A percentile compares a stretch with the other conserved stretches of the same genome.
These are phyloP conservation scores for Lampris incognitus DNA, from an alignment of 2,113 vertebrate species.

Conservation along the genomic window DNA sequence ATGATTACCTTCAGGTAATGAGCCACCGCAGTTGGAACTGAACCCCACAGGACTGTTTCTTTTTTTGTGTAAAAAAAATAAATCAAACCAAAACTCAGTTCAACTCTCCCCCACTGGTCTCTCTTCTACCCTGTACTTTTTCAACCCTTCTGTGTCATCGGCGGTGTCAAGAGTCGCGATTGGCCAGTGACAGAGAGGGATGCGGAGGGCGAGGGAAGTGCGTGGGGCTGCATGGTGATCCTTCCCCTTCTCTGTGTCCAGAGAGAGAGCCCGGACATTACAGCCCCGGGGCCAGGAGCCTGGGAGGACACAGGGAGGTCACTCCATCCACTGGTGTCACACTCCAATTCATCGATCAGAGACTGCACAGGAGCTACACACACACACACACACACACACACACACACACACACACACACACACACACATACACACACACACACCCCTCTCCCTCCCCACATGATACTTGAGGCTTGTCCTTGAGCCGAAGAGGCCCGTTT, in stretches of 20 bases:
- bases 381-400: slow-evolving; percentile 26
- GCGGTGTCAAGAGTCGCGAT: no score
- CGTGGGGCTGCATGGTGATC: slow-evolving; percentile 4
- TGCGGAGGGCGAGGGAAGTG: background rate
- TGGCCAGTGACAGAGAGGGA: background rate
- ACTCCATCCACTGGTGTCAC: slow-evolving; percentile 73
- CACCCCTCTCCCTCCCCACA: no score
- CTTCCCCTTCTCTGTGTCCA: slow-evolving; percentile 41
- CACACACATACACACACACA: slow-evolving; percentile 42
- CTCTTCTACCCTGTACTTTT: no score
- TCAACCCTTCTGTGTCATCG: no score
- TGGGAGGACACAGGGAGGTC: slow-evolving; percentile 73
- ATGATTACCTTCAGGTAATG: no score
- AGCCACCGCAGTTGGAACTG: no score
- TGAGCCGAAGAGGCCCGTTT: no score
- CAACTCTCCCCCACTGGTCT: no score
- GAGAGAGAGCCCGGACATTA: slow-evolving; percentile 67
- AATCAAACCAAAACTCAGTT: no score
- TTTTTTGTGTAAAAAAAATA: no score
- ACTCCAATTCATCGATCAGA: slow-evolving; percentile 75
- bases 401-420: background rate
- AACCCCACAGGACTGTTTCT: no score
- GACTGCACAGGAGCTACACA: slow-evolving; percentile 43
- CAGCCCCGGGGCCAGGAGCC: slow-evolving; percentile 67
- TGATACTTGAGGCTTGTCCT: no score